These are phyloP conservation scores for Camponotus fellah DNA, from an alignment of 2,888 invertebrate species.

Conservation along the genomic window DNA sequence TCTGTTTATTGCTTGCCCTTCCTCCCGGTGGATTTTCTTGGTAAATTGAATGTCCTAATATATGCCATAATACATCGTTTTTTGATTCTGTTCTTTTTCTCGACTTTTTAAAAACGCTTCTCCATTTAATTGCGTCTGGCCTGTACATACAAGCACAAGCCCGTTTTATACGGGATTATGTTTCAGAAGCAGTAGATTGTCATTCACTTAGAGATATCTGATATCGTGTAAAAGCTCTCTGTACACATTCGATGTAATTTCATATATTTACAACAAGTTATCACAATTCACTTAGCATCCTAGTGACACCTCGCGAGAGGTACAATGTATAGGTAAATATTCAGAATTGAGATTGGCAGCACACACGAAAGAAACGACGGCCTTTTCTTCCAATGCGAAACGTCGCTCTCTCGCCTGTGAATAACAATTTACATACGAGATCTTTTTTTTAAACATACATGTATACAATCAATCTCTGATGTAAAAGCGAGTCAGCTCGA, in stretches of 20 bases:
- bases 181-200: slow-evolving; percentile 81
- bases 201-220: slow-evolving; percentile 59
- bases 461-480: not conserved
- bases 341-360: slow-evolving; percentile 63
- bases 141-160: slow-evolving; percentile 81
- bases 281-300: slow-evolving; percentile 60
- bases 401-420: slow-evolving; percentile 33
- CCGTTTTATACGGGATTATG: slow-evolving; percentile 84
- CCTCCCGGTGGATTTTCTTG: slow-evolving; percentile 86
- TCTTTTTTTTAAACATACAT: slow-evolving; percentile 5
- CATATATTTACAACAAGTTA: slow-evolving; percentile 47
- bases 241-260: slow-evolving; percentile 51
- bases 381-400: slow-evolving; percentile 1
- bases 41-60: slow-evolving; percentile 86
- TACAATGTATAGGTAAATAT: slow-evolving; percentile 44
- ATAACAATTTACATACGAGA: slow-evolving; percentile 37
- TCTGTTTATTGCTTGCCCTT: slow-evolving; percentile 86
- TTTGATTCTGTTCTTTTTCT: slow-evolving; percentile 63
- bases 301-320: slow-evolving; percentile 46
- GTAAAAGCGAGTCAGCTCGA: slow-evolving; percentile 30
- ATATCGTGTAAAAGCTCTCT: slow-evolving; percentile 36
- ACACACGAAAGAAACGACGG: slow-evolving; percentile 54
- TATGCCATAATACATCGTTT: slow-evolving; percentile 75
- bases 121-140: slow-evolving; percentile 67
- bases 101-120: slow-evolving; percentile 62